phyloP scores from a whole-genome alignment of 2,888 invertebrate species.

The Troides oblongomaculatus region DNA sequence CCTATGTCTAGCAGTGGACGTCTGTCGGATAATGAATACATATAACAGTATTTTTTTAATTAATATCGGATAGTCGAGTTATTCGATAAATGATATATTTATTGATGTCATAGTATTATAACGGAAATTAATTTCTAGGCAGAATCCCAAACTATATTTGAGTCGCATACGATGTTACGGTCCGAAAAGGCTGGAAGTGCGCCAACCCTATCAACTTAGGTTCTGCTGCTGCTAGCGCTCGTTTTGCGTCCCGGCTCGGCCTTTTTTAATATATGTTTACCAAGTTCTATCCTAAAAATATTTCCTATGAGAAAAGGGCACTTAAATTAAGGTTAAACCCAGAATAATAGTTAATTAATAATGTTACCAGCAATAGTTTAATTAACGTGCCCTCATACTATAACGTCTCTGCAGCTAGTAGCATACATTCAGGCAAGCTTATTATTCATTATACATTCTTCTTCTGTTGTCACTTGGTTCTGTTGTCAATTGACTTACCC shows the following conservation, averaged over 20 bases:
- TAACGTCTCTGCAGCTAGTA: too few species aligned
- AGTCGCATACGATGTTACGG: background rate
- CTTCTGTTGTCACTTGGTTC: too few species aligned
- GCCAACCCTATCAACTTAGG: constrained; percentile 18
- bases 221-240: constrained; percentile 10
- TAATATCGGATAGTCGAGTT: background rate
- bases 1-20: too few species aligned
- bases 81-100: background rate
- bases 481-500: too few species aligned
- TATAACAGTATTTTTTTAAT: background rate
- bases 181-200: background rate
- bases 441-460: too few species aligned
- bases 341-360: too few species aligned
- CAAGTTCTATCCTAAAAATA: background rate
- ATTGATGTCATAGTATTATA: background rate
- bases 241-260: constrained; percentile 5
- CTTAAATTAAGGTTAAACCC: too few species aligned
- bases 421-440: too few species aligned
- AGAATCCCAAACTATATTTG: constrained; percentile 2
- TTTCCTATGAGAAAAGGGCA: background rate
- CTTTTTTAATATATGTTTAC: constrained; percentile 4
- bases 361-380: too few species aligned
- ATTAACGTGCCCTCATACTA: too few species aligned
- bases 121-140: constrained; percentile 1
- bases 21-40: too few species aligned